A percentile compares a stretch with the other conserved stretches of the same genome.
phyloP scores from a whole-genome alignment of 2,888 invertebrate species.

The Acanthoscelides obtectus region DNA sequence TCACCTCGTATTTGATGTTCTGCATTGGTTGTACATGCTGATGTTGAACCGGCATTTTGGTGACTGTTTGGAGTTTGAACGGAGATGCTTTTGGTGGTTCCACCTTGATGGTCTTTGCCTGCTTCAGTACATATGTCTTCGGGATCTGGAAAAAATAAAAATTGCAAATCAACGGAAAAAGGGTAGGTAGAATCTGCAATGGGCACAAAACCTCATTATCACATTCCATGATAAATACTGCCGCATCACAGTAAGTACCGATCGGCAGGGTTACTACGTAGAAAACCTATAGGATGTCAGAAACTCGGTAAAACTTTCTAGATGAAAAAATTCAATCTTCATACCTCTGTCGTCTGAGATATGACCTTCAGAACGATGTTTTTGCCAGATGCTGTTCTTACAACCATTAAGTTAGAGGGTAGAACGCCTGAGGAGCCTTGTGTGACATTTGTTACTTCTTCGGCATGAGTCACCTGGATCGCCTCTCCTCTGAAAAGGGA shows the following conservation, averaged over 20 bases:
- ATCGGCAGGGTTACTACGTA: too few relatives aligned
- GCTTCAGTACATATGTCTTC: slow-evolving; percentile 35
- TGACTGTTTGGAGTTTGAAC: slow-evolving; percentile 19
- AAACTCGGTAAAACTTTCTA: too few relatives aligned
- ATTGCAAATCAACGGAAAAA: slow-evolving; percentile 1
- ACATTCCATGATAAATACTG: too few relatives aligned
- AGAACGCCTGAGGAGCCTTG: slow-evolving; percentile 20
- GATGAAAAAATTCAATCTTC: slow-evolving; percentile 7
- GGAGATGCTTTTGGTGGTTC: slow-evolving; percentile 8
- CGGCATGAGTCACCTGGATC: slow-evolving; percentile 17
- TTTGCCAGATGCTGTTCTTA: slow-evolving; percentile 46
- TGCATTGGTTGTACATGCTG: slow-evolving; percentile 11
- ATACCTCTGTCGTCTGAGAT: slow-evolving; percentile 35
- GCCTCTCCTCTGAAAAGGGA: slow-evolving; percentile 1
- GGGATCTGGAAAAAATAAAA: slow-evolving; percentile 25
- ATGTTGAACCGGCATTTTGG: slow-evolving; percentile 7
- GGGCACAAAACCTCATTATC: background rate
- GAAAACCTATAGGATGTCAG: too few relatives aligned
- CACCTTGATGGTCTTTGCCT: slow-evolving; percentile 30
- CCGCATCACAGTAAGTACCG: too few relatives aligned
- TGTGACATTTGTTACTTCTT: slow-evolving; percentile 21
- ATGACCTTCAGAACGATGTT: slow-evolving; percentile 45
- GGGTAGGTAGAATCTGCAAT: background rate
- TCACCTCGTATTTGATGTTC: slow-evolving; percentile 22
- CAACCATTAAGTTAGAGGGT: slow-evolving; percentile 44